Evolutionary conservation across 2,888 invertebrate genomes (phyloP), one percentile per base, ranked within the genome.

Genomic region (Drosophila fungiperda): DNA sequence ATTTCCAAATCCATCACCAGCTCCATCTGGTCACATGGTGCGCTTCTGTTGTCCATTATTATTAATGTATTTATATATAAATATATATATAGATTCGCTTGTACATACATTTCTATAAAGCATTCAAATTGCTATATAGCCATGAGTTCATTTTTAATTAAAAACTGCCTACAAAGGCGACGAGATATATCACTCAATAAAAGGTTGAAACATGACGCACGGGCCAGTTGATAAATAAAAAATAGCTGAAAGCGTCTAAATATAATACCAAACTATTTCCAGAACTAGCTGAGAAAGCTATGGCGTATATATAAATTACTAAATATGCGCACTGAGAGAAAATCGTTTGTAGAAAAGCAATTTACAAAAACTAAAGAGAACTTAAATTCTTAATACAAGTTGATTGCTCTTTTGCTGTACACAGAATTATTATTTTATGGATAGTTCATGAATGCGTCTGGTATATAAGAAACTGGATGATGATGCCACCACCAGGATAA

Each of bases 91-190:
- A 15, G 38, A 36, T 45, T 38, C 58, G 9, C 26, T 15, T 17
- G 29, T 38, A 26, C 17, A 50, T 50, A 23, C 23, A 29, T 50
- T n/a, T 17, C 9, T 49, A 32, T 38, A 57, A 55, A 49, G 32
- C 49, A 64, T 65, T 50, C 6, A 59, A 64, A 80, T 50, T 42
- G 55, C 50, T 42, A 45, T 23, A 48, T 54, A 35, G 40, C 45
- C 67, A 89, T 84, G 89, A 84, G 84, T 80, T 84, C 77, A 89
- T 82, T 82, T 85, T 89, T 87, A 82, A 87, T 85, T 89, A 82
- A 89, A 89, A 87, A 72, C 55, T 63, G 78, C 77, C 77, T 70
- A 70, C 73, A 4, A 36, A 48, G 59, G 42, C 65, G 53, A 42
- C 52, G 29, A 17, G 54, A 45, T 53, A 60, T 53, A 59, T 57